Evolutionary conservation across 2,888 invertebrate species (phyloP).

Genomic region (Cheilosia grossa): DNA sequence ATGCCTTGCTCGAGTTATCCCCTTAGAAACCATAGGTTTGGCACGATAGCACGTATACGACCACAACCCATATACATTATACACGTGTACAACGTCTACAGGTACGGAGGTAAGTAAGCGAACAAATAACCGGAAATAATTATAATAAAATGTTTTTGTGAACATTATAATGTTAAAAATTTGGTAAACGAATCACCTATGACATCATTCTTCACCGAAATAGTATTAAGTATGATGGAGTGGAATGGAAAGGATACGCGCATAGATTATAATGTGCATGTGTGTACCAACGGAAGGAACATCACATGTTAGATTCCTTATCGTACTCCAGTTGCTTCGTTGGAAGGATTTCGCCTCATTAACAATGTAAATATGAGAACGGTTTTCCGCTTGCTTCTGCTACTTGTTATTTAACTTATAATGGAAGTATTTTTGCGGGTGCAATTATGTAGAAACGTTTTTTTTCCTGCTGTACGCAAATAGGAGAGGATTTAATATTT

Average conservation of each 20-base stretch:
- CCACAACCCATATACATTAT: neutral
- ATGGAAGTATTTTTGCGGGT: constrained; percentile 53
- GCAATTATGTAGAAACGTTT: constrained; percentile 51
- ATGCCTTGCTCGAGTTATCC: neutral
- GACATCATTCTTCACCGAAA: neutral
- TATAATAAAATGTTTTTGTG: constrained; percentile 35
- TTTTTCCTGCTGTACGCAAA: constrained; percentile 9
- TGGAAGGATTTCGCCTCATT: constrained; percentile 69
- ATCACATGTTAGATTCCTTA: constrained; percentile 4
- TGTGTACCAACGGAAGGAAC: neutral
- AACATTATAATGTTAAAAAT: constrained; percentile 30
- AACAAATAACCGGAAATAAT: constrained; percentile 31
- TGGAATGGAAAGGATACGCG: neutral
- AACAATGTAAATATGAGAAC: constrained; percentile 69
- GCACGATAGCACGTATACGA: no score
- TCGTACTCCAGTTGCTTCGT: constrained; percentile 20
- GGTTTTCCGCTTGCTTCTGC: constrained; percentile 7
- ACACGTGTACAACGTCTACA: neutral
- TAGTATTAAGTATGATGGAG: constrained; percentile 3
- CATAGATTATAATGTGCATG: neutral
- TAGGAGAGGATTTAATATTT: constrained; percentile 26
- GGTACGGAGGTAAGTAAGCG: neutral
- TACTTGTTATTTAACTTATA: constrained; percentile 43
- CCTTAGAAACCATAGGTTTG: no score
- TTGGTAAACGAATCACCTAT: constrained; percentile 22